Base-by-base conservation (phyloP, 2,888 invertebrate species). In the Philaethria dido region DNA sequence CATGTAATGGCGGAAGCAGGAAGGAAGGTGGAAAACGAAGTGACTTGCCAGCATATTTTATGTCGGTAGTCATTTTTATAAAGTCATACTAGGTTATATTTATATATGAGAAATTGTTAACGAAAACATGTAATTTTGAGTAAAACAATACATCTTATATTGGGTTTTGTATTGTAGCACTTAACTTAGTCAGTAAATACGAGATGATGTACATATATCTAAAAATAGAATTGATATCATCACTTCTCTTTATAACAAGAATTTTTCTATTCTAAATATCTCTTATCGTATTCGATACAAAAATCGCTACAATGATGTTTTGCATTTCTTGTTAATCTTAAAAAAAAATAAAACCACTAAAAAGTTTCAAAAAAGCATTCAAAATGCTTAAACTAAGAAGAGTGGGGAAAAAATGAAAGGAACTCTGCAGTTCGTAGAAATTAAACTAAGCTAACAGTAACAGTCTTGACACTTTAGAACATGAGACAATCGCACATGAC, bases 401-500 rank as follows among this genome's bases (percentile, higher is more conserved):
- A 11, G 54, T n/a, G n/a, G n/a, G 2, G 44, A 25, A 25, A 42
- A 25, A 36, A 52, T 48, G 1, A 48, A 25, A 42, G 18, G 13
- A 64, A 42, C 36, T 22, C 36, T 16, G 18, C 14, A 45, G 33
- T 62, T 62, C 66, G n/a, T 36, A 48, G 55, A 62, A 65, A 65
- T n/a, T n/a, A n/a, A n/a, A n/a, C n/a, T n/a, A n/a, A n/a, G n/a
- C 36, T 66, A 62, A 66, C 18, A 63, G 52, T 54, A 47, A 61
- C 48, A 44, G 63, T 61, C 25, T 54, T 48, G 47, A 66, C 52
- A 60, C 60, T 54, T 60, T 57, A 69, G 45, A 69, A 55, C 66
- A 63, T 50, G 61, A 61, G 54, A 63, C 62, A 66, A 48, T 63
- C 44, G 66, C 50, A 55, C 16, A n/a, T n/a, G n/a, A n/a, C n/a